A percentile compares a stretch with the other conserved stretches of the same genome.
These are phyloP conservation scores for Carterocephalus palaemon DNA, from an alignment of 2,888 invertebrate genomes.

Conservation along the genomic window DNA sequence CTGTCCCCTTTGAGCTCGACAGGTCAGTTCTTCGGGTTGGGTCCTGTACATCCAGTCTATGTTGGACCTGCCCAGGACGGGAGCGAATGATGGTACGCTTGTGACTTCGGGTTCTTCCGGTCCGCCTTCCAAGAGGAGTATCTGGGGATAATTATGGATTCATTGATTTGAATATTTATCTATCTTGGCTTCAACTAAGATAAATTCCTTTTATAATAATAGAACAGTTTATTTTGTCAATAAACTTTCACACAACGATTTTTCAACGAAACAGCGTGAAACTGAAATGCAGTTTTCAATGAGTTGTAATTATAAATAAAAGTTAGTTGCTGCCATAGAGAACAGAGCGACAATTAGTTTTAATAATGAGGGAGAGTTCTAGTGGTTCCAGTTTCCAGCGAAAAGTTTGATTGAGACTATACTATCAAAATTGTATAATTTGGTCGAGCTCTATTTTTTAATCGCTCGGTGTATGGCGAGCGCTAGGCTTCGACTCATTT, in stretches of 20 bases:
- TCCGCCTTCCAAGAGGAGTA: conserved; percentile 83
- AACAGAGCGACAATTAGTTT: not conserved
- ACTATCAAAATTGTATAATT: not conserved
- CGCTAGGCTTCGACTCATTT: no score
- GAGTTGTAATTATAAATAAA: conserved; percentile 12
- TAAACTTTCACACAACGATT: no score
- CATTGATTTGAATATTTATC: no score
- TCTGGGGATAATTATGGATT: conserved; percentile 54
- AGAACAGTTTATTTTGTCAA: no score
- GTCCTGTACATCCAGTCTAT: conserved; percentile 86
- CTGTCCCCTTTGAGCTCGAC: conserved; percentile 77
- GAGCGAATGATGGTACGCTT: conserved; percentile 82
- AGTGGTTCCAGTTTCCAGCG: not conserved
- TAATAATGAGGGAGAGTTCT: conserved; percentile 1
- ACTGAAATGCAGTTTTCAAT: conserved; percentile 12
- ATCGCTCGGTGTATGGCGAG: not conserved
- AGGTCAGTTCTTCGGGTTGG: conserved; percentile 80
- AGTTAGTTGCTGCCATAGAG: not conserved
- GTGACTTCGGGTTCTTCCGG: conserved; percentile 83
- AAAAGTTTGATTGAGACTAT: not conserved
- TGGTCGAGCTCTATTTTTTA: not conserved
- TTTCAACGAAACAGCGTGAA: not conserved
- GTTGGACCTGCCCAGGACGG: conserved; percentile 77
- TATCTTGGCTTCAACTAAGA: no score
- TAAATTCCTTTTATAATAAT: no score